phyloP scores from a whole-genome alignment of 2,888 invertebrate genomes.

The Phalera bucephala region DNA sequence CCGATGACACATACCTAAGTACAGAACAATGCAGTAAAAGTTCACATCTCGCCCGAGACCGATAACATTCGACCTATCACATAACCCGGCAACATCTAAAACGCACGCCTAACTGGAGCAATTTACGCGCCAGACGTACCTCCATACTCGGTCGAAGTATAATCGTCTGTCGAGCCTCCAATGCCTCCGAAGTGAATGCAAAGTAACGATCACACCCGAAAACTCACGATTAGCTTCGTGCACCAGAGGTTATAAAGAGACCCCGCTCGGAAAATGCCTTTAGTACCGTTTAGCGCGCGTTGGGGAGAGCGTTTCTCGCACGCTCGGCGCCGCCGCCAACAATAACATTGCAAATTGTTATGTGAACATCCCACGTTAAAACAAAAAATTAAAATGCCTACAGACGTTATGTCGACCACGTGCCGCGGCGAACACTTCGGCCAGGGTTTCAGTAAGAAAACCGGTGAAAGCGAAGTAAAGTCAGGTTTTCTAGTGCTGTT shows the following conservation, averaged over 20 bases:
- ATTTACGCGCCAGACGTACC: constrained; percentile 15
- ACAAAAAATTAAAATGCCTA: constrained; percentile 64
- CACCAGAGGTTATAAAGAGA: constrained; percentile 51
- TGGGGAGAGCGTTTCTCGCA: constrained; percentile 29
- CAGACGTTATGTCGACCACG: constrained; percentile 57
- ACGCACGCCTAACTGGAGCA: neutral
- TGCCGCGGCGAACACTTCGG: constrained; percentile 62
- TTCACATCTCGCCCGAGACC: constrained; percentile 29
- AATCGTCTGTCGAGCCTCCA: constrained; percentile 35
- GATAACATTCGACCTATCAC: constrained; percentile 28
- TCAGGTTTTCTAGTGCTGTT: constrained; percentile 84
- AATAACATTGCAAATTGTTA: constrained; percentile 44
- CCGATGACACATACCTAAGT: too few relatives aligned
- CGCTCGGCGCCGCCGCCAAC: constrained; percentile 22
- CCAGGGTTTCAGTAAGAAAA: constrained; percentile 52
- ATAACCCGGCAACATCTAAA: constrained; percentile 13
- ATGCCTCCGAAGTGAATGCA: constrained; percentile 54
- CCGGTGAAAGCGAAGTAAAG: constrained; percentile 82
- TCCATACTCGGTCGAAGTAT: constrained; percentile 23
- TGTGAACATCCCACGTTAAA: constrained; percentile 36
- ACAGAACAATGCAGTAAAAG: constrained; percentile 28
- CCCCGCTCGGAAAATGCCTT: constrained; percentile 45
- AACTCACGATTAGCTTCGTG: constrained; percentile 44
- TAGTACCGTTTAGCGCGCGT: constrained; percentile 47
- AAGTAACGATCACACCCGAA: constrained; percentile 57